Base-by-base conservation (phyloP, 2,888 invertebrate species). In the Leucania comma region DNA sequence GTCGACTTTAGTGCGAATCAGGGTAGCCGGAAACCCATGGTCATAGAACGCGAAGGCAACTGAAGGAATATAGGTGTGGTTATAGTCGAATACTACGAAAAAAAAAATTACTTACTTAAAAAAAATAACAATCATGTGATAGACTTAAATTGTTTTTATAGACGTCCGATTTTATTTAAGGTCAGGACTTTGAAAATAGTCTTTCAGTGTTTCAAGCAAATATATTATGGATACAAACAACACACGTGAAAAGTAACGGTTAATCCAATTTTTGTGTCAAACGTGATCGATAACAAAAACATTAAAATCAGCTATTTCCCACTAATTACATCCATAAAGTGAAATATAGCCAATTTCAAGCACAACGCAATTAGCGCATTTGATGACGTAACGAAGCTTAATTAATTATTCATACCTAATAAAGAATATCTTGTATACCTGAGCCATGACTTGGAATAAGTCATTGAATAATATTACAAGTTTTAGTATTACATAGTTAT, bases 231-330 rank as follows among this genome's bases (percentile, higher is more conserved):
- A n/a, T n/a, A n/a, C n/a, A n/a, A n/a, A n/a, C n/a, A n/a, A n/a
- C n/a, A n/a, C 66, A 81, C 78, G 77, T 71, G 46, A 38, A 29
- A 48, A 29, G 35, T 38, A 48, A 54, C 48, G 57, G 60, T 22
- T 76, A 76, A 67, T 67, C 24, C 32, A 64, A 64, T 50, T 60
- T 70, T 57, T 57, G 57, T 48, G 9, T 24, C 29, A 66, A 77
- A 81, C 81, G 78, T 78, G 81, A 81, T 24, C 57, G 72, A 76
- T 77, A 71, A 10, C 61, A 58, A 35, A 72, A 68, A 51, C 64
- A 78, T 81, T 72, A 58, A 78, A 64, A 65, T 14, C 50, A 53
- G 54, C n/a, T 61, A 42, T 53, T 67, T 81, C 70, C 53, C 38
- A 50, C 24, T 81, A 71, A 81, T 78, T 77, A 65, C 60, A 48